Evolutionary conservation across 2,888 invertebrate species (phyloP), one percentile per base, ranked within the genome.

Genomic region (Dryadula phaetusa): DNA sequence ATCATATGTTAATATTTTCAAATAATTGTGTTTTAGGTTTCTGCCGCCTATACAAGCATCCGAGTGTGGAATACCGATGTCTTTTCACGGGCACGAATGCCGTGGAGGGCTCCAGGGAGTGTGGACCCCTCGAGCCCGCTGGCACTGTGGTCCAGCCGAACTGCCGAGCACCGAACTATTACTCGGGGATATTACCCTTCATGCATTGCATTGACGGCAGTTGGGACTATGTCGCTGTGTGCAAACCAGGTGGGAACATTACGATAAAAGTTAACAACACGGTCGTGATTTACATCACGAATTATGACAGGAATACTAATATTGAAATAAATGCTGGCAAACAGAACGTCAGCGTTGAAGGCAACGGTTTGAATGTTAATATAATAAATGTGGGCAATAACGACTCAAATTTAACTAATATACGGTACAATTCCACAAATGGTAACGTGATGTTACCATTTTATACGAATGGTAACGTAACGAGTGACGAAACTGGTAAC

Each of bases 131-230:
- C 60, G 87, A 84, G 62, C 83, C 85, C 0, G 63, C 69, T 0
- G 84, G 83, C 3, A 84, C 83, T 4, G 37, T 71, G 0, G 83
- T 85, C 3, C 63, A 67, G 0, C 84, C 85, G 0, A 72, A 73
- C 1, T 88, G 87, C 75, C 76, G 76, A 46, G 67, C 62, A 0
- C 84, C 85, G 0, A 84, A 85, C 76, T 84, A 85, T 72, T 76
- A 76, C n/a, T 14, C 77, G 1, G 71, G 71, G 0, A 69, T 73
- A 0, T 74, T 83, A 0, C 66, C 70, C 32, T 69, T 72, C 69
- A 86, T 87, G 86, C 73, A 67, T 12, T 88, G 88, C 73, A 72
- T 78, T 28, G 79, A 81, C 0, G 85, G 83, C 14, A 78, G 70
- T 44, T 88, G 86, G 86, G 78, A 82, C 73, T 74, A 82, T 71